Evolutionary conservation across 64 coral and sea anemone species (phyloP), one percentile per base, ranked within the genome.

Genomic region (Platygyra sinensis): DNA sequence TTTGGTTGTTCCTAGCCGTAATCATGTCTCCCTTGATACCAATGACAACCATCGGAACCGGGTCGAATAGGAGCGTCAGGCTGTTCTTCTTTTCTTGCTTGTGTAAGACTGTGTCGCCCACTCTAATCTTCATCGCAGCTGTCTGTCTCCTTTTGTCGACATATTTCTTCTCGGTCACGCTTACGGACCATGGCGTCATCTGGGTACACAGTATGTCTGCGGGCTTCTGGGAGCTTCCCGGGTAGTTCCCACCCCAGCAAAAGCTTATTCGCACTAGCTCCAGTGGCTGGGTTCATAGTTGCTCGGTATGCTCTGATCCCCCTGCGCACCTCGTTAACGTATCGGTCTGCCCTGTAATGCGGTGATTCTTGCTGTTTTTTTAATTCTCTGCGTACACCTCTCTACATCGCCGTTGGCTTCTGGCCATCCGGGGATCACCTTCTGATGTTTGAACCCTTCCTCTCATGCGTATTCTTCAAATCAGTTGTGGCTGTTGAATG

Each of bases 331-430:
- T 74, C 72, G 72, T 74, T 8, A 62, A n/a, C 60, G 60, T 1
- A 62, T 1, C 72, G 8, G 72, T 74, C 27, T 87, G 17, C 54
- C 71, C 0, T 88, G 31, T 88, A 54, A 19, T 55, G 52, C 75
- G 30, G 86, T 72, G 52, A 75, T 88, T 75, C 67, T 30, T 33
- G 0, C 67, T 28, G n/a, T 12, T 76, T 78, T 94, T 73, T 90
- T 94, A 39, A 94, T 36, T 64, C 73, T 67, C 62, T 94, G 88
- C 77, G 83, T 94, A 59, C 89, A 94, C 36, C 88, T 67, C 55
- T 90, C 88, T 38, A 90, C 88, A 87, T 90, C 80, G 30, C 92
- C 86, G 89, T 86, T 73, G 54, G 87, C 93, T 77, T 94, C 76
- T 15, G 80, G 87, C 30, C 86, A 60, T 62, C 51, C 18, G 82